Evolutionary conservation across 37 sponge, comb jelly and placozoan genomes (phyloP).

Genomic region (Petrosia ficiformis): DNA sequence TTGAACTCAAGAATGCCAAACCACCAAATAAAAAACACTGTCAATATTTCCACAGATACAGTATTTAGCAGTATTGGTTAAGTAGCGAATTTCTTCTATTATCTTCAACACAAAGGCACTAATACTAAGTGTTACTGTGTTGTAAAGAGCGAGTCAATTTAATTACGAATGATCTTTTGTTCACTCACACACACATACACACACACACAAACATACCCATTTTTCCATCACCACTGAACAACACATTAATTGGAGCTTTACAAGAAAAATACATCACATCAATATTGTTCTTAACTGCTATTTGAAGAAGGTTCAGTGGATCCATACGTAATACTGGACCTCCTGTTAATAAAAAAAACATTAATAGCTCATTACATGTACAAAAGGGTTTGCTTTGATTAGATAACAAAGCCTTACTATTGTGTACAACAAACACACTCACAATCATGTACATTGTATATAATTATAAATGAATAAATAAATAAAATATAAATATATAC

Average conservation of each 20-base stretch:
- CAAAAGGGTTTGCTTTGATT: neutral
- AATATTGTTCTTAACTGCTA: constrained; percentile 94
- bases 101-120: too few relatives aligned
- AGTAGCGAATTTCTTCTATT: too few relatives aligned
- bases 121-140: too few relatives aligned
- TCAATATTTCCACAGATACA: too few relatives aligned
- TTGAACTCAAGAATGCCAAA: too few relatives aligned
- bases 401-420: neutral
- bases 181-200: constrained; percentile 11
- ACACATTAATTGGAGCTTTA: constrained; percentile 48
- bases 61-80: too few relatives aligned
- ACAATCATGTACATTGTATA: too few relatives aligned
- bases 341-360: constrained; percentile 18
- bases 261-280: constrained; percentile 83
- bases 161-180: neutral
- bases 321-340: constrained; percentile 85
- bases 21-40: too few relatives aligned
- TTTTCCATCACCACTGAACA: constrained; percentile 75
- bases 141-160: too few relatives aligned
- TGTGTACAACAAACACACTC: neutral
- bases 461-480: too few relatives aligned
- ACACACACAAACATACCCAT: constrained; percentile 58
- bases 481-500: too few relatives aligned
- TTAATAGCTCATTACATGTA: neutral
- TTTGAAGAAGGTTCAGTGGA: constrained; percentile 83